Base-by-base conservation (phyloP, 1,140 invertebrate species). In the Oppia nitens region DNA sequence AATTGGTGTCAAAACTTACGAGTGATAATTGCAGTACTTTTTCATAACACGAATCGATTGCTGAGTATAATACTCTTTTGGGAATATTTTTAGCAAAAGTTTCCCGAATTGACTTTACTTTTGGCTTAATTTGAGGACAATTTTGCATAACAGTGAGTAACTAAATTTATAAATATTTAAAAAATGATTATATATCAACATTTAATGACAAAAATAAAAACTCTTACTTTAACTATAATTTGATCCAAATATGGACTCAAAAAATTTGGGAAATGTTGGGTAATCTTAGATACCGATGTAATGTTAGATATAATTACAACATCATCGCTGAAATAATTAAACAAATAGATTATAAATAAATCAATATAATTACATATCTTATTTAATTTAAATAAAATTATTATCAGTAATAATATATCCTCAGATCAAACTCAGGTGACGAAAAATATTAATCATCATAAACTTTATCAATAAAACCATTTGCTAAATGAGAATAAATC, bases 231-330 rank as follows among this genome's bases (percentile, higher is more conserved):
- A 20, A 57, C 9, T 21, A 57, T 49, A n/a, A 57, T 57, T 21
- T 17, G 6, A 17, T 27, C 23, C 1, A 60, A 32, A 40, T 55
- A 20, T 53, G 59, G 51, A 32, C 59, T 52, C 12, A 61, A 48
- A 57, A 51, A 61, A 21, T 25, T 20, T 3, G 21, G 45, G 56
- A 61, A 61, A 12, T 47, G 25, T 24, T 4, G 3, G 14, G 29
- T 51, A 25, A 61, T 24, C 29, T 61, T 61, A 14, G n/a, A n/a
- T n/a, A 61, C 17, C 12, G 47, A 28, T 14, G 54, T 49, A n/a
- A 61, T 12, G 40, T 57, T 57, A 14, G 47, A 50, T n/a, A 57
- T 49, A 9, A 56, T 20, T 12, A 61, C n/a, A 45, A 57, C 29
- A 12, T 61, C 55, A 24, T 48, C 32, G 17, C 28, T 52, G 14